Conservation (phyloP, 2,888 invertebrate genomes). For the Lacanobia wlatinum region DNA sequence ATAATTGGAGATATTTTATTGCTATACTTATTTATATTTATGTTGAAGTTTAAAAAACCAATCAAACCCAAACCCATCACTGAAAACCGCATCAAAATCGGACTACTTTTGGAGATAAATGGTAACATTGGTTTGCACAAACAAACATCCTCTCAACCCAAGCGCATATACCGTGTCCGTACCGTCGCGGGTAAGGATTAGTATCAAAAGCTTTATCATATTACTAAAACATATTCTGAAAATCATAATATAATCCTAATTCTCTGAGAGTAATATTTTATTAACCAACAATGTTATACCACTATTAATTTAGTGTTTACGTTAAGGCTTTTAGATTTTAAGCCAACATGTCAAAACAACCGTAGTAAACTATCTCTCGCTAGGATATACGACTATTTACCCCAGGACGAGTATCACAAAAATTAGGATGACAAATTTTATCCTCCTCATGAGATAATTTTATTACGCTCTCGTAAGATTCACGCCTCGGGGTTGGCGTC, state of each 20-base stretch:
- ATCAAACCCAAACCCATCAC: no score
- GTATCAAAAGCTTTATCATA: conserved; percentile 1
- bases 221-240: conserved; percentile 8
- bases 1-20: no score
- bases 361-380: not conserved
- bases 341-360: conserved; percentile 19
- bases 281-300: not conserved
- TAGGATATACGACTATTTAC: conserved; percentile 47
- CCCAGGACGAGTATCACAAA: conserved; percentile 67
- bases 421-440: conserved; percentile 84
- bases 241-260: conserved; percentile 19
- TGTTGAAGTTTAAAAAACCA: no score
- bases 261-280: conserved; percentile 4
- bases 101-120: no score
- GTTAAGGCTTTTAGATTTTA: conserved; percentile 5
- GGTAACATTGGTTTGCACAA: no score
- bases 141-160: no score
- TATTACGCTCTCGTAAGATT: conserved; percentile 84
- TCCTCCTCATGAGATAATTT: conserved; percentile 85
- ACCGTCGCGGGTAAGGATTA: no score
- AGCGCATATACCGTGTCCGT: no score
- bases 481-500: conserved; percentile 77
- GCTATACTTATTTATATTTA: no score
- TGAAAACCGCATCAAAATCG: no score
- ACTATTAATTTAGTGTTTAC: conserved; percentile 8